Evolutionary conservation across 2,113 vertebrate genomes (phyloP).

Genomic region (Trematocara variabile): DNA sequence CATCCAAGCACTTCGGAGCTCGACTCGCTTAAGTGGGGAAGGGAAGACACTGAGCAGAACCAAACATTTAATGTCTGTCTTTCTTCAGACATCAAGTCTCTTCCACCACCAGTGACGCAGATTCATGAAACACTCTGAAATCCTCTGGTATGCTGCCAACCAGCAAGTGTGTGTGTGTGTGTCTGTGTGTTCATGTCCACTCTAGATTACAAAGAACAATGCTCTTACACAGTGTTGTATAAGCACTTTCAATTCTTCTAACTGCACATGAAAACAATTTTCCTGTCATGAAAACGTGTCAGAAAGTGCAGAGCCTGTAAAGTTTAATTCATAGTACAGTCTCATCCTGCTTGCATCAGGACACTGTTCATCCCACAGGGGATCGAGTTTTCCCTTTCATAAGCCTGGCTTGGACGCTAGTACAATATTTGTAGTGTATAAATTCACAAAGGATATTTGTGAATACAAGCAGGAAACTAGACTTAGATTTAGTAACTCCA

Average conservation of each 20-base stretch:
- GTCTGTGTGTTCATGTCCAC: not conserved
- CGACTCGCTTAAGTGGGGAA: not conserved
- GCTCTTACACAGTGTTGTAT: not conserved
- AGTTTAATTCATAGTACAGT: not conserved
- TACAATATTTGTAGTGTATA: not conserved
- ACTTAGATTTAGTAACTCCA: not conserved
- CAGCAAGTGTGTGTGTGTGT: not conserved
- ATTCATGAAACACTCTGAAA: slow-evolving; percentile 17
- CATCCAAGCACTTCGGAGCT: not conserved
- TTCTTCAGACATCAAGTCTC: slow-evolving; percentile 28
- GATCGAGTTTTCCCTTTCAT: not conserved
- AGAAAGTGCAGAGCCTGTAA: not conserved
- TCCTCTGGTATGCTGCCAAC: slow-evolving; percentile 23
- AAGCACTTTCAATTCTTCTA: not conserved
- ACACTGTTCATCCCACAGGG: not conserved
- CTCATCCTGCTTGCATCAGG: not conserved
- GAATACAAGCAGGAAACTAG: not conserved
- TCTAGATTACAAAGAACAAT: not conserved
- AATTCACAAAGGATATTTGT: not conserved
- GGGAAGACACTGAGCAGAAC: slow-evolving; percentile 40
- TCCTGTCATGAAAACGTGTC: not conserved
- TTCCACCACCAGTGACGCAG: slow-evolving; percentile 43
- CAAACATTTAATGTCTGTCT: slow-evolving; percentile 34
- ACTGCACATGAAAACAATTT: slow-evolving; percentile 21
- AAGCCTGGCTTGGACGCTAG: not conserved